A percentile compares a stretch with the other conserved stretches of the same genome.
Conservation (phyloP, 2,888 invertebrate genomes). For the Zaprionus lineosus region DNA sequence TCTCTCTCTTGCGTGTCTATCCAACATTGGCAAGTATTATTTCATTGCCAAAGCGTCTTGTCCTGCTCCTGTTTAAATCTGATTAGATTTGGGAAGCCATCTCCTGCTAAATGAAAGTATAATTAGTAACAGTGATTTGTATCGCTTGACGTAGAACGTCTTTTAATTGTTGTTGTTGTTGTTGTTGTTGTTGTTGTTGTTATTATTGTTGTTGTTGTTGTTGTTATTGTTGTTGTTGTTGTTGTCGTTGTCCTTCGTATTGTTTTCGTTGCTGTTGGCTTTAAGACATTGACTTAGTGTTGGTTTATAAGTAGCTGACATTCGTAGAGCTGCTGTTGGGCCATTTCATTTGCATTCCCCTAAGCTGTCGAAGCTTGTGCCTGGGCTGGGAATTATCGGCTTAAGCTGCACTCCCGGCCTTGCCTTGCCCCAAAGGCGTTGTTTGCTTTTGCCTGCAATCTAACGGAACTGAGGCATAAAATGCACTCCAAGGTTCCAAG, state of each 20-base stretch:
- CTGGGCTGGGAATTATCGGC: constrained; percentile 36
- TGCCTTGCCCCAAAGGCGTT: no score
- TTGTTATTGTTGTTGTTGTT: constrained; percentile 7
- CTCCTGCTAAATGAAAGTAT: constrained; percentile 51
- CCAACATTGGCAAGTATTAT: constrained; percentile 32
- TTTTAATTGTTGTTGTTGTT: constrained; percentile 21
- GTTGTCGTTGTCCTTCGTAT: background rate
- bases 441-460: constrained; percentile 20
- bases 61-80: constrained; percentile 7
- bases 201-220: background rate
- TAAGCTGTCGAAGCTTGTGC: constrained; percentile 6
- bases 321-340: constrained; percentile 21
- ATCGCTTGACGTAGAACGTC: constrained; percentile 24
- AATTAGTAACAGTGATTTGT: constrained; percentile 79
- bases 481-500: background rate
- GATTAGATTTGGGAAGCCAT: constrained; percentile 52
- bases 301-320: constrained; percentile 43
- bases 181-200: constrained; percentile 5
- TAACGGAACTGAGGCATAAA: constrained; percentile 40
- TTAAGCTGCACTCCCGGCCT: constrained; percentile 22
- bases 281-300: background rate
- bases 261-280: background rate
- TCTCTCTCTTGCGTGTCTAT: constrained; percentile 45
- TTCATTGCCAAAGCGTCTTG: background rate
- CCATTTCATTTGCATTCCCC: constrained; percentile 54